A percentile compares a stretch with the other conserved stretches of the same genome.
Evolutionary conservation across 2,888 invertebrate species (phyloP).

Genomic region (Ormyrus labotus): DNA sequence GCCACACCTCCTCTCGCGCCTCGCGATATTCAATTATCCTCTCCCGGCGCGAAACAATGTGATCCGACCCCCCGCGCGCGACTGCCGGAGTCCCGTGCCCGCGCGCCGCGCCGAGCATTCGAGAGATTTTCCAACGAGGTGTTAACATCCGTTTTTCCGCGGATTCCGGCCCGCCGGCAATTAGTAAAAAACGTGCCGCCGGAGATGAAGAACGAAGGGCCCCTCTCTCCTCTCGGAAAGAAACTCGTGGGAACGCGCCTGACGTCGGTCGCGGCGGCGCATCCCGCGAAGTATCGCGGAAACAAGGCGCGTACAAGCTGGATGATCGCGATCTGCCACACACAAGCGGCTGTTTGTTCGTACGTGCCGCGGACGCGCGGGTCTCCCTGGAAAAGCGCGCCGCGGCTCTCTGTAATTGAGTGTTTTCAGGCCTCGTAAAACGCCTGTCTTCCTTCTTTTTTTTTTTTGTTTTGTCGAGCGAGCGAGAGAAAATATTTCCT

Average conservation of each 20-base stretch:
- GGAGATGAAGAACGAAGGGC: slow-evolving; percentile 11
- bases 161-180: no score
- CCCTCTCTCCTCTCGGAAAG: slow-evolving; percentile 2
- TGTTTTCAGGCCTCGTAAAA: slow-evolving; percentile 28
- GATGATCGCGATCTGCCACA: slow-evolving; percentile 4
- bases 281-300: background rate
- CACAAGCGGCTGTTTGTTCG: background rate
- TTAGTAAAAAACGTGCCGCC: no score
- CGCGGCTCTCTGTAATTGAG: background rate
- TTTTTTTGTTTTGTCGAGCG: background rate
- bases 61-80: no score
- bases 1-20: slow-evolving; percentile 14
- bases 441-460: background rate
- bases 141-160: no score
- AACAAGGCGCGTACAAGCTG: background rate
- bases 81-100: no score
- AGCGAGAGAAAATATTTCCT: background rate
- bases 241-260: slow-evolving; percentile 17
- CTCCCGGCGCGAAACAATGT: background rate
- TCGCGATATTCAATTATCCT: slow-evolving; percentile 20
- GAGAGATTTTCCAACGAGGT: no score
- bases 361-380: background rate
- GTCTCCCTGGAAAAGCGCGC: slow-evolving; percentile 15
- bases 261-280: background rate
- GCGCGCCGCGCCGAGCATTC: no score